Evolutionary conservation across 2,797 vertebrate species (phyloP).

Genomic region (Pseudochirops corinnae): DNA sequence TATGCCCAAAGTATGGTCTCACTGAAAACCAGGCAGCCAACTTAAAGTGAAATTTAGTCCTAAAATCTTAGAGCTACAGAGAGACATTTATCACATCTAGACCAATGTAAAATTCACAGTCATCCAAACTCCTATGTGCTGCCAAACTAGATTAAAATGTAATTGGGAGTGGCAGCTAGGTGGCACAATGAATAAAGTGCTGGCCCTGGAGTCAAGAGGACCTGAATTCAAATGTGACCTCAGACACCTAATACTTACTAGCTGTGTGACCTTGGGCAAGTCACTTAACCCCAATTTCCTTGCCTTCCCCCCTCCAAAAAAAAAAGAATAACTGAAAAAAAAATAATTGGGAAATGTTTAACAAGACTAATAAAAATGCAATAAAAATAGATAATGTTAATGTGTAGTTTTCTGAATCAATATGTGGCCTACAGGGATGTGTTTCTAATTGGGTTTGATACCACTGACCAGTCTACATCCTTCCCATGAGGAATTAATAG

Average conservation of each 20-base stretch:
- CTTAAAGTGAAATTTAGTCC: neutral
- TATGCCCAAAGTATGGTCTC: neutral
- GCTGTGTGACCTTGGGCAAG: no score
- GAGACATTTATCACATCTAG: neutral
- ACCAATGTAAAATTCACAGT: neutral
- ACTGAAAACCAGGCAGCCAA: neutral
- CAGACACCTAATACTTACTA: no score
- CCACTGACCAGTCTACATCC: neutral
- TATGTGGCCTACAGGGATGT: neutral
- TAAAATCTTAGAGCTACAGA: neutral
- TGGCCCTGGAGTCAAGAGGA: no score
- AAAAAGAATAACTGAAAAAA: neutral
- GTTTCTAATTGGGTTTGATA: neutral
- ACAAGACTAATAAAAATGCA: neutral
- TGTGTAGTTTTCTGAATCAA: neutral
- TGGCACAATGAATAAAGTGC: no score
- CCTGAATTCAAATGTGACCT: no score
- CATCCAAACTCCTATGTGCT: neutral
- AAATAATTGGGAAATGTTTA: neutral
- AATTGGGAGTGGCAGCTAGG: neutral
- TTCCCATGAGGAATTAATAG: neutral
- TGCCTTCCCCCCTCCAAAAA: no score
- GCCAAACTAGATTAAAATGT: neutral
- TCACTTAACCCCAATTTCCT: no score
- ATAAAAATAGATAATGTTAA: neutral